Conservation (phyloP, 2,888 invertebrate species). For the Tipula confusa region DNA sequence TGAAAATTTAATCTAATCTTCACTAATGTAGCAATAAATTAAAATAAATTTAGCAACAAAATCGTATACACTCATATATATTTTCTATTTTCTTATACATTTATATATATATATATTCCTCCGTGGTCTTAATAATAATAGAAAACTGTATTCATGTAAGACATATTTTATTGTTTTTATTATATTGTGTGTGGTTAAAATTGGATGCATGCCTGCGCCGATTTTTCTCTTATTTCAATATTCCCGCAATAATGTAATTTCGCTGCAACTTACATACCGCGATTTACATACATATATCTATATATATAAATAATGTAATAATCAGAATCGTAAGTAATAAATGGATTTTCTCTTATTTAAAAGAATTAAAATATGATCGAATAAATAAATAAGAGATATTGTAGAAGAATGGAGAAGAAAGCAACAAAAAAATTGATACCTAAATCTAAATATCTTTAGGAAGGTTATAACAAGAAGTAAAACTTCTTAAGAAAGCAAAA, state of each 20-base stretch:
- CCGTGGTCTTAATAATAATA: background rate
- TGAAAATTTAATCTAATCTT: constrained; percentile 9
- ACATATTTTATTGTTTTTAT: background rate
- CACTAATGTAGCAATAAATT: constrained; percentile 12
- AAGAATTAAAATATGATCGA: background rate
- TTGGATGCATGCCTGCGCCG: background rate
- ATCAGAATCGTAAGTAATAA: background rate
- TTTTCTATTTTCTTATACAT: too few species aligned
- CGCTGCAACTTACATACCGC: background rate
- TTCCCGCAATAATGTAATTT: background rate
- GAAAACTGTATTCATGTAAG: background rate
- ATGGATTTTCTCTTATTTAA: background rate
- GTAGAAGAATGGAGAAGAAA: background rate
- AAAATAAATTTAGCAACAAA: constrained; percentile 3
- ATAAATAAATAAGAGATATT: background rate
- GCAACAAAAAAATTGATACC: background rate
- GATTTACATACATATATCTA: too few species aligned
- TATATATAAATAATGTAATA: background rate
- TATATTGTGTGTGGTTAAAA: background rate
- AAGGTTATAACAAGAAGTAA: background rate
- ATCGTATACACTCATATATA: too few species aligned
- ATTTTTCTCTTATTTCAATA: background rate
- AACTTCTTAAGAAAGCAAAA: background rate
- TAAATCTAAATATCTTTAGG: background rate
- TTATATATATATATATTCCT: background rate